A percentile compares a stretch with the other conserved stretches of the same genome.
Conservation (phyloP, 2,888 invertebrate species). For the Mythimna lalbum region DNA sequence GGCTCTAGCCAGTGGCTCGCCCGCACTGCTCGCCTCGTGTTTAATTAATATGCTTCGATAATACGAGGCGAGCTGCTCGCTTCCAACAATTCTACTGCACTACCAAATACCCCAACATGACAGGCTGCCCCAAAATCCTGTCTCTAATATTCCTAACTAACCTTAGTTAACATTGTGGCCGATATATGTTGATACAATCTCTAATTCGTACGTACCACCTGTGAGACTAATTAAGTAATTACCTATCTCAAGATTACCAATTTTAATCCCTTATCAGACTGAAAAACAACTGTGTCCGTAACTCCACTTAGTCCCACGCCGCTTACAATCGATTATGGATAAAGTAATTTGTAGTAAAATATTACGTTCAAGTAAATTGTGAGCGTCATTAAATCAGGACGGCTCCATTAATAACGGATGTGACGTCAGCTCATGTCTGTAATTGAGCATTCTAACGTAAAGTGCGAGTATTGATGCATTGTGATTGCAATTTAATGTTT, state of each 20-base stretch:
- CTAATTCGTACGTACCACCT: constrained; percentile 5
- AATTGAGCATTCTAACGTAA: constrained; percentile 44
- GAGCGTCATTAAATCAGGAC: constrained; percentile 34
- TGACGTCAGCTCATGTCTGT: constrained; percentile 43
- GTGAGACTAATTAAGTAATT: constrained; percentile 26
- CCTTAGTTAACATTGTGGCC: constrained; percentile 19
- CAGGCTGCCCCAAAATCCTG: constrained; percentile 25
- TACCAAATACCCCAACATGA: constrained; percentile 26
- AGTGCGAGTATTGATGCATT: constrained; percentile 38
- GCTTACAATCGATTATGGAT: constrained; percentile 21
- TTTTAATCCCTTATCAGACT: constrained; percentile 13
- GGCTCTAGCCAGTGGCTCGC: constrained; percentile 29
- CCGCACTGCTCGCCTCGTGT: constrained; percentile 40
- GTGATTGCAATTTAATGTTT: constrained; percentile 44
- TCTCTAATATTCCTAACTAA: constrained; percentile 19
- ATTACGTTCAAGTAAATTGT: constrained; percentile 41
- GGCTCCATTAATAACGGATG: constrained; percentile 39
- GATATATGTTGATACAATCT: constrained; percentile 20
- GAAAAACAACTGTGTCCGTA: constrained; percentile 8
- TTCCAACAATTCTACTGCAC: constrained; percentile 26
- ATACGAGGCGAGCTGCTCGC: constrained; percentile 30
- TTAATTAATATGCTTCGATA: constrained; percentile 57
- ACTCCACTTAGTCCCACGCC: constrained; percentile 7
- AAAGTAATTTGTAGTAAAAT: constrained; percentile 39
- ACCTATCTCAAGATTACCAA: constrained; percentile 10